Evolutionary conservation across 2,797 vertebrate species (phyloP), one percentile per base, ranked within the genome.

Genomic region (Manis javanica): DNA sequence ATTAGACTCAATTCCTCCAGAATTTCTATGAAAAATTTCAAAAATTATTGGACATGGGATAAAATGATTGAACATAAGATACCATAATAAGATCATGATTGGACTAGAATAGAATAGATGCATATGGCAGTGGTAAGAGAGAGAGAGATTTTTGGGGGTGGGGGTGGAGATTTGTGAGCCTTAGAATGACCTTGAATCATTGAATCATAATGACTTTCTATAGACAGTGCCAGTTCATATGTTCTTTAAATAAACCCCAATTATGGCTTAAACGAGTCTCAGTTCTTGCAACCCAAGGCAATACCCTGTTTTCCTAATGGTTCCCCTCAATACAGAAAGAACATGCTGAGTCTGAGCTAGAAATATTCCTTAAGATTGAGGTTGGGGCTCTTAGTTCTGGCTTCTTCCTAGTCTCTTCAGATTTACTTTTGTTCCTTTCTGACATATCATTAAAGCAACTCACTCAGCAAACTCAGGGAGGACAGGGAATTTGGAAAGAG

Each of bases 231-330:
- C 59, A 12, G 34, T 75, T 53, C n/a, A 0, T 26, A 1, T 31
- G 14, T 79, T 64, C 18, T 71, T 75, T 37, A 75, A 42, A 61
- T 19, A 81, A 71, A 49, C 37, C 7, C 11, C 4, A 51, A 1
- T 31, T 39, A 21, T 13, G 51, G 39, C 26, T 61, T 72, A 71
- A 21, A 12, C 24, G 55, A 82, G 51, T 42, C 75, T 83, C 37
- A 31, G 64, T 42, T 46, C 79, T 78, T 55, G 34, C 89, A 78
- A 66, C 24, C 51, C 24, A 74, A 82, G n/a, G n/a, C 29, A 83
- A 61, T 11, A 11, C 4, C 4, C 12, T 29, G 39, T 74, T 49
- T 75, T 57, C 79, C 53, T 42, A 53, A 57, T 18, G 24, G 8
- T 42, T 15, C 14, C 53, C 57, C 78, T 11, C 29, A 57, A 3